Percentiles rank a stretch among this genome's conserved stretches.
These are phyloP conservation scores for Ametastegia equiseti DNA, from an alignment of 2,888 invertebrate genomes.

Conservation along the genomic window DNA sequence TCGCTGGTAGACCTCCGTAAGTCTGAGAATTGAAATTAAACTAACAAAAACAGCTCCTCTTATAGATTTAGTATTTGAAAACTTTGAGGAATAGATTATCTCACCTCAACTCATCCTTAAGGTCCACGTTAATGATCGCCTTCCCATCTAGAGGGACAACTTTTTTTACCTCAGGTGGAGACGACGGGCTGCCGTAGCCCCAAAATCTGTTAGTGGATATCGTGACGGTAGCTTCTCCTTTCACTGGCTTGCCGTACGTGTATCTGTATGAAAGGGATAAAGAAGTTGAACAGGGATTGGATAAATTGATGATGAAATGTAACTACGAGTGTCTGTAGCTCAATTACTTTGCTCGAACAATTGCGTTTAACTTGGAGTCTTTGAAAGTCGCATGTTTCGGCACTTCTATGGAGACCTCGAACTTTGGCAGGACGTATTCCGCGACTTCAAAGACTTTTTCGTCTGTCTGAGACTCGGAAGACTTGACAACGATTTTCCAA, in stretches of 20 bases:
- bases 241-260: conserved; percentile 91
- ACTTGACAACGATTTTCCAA: conserved; percentile 88
- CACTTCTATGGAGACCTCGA: conserved; percentile 90
- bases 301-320: neutral
- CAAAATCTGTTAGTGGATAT: conserved; percentile 92
- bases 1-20: conserved; percentile 89
- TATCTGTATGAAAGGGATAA: conserved; percentile 79
- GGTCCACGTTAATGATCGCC: conserved; percentile 87
- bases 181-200: conserved; percentile 87
- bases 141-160: conserved; percentile 84
- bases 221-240: conserved; percentile 90
- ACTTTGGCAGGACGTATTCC: conserved; percentile 95
- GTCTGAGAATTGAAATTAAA: conserved; percentile 72
- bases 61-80: neutral
- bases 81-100: neutral
- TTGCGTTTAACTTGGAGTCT: conserved; percentile 87
- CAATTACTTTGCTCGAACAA: conserved; percentile 89
- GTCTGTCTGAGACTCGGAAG: conserved; percentile 82
- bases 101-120: conserved; percentile 82
- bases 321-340: neutral
- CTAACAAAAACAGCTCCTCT: too few relatives aligned
- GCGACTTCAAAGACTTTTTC: conserved; percentile 89
- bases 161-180: conserved; percentile 79
- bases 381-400: conserved; percentile 90
- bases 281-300: neutral